phyloP scores from a whole-genome alignment of 2,888 invertebrate species.

The Pyrrhosoma nymphula region DNA sequence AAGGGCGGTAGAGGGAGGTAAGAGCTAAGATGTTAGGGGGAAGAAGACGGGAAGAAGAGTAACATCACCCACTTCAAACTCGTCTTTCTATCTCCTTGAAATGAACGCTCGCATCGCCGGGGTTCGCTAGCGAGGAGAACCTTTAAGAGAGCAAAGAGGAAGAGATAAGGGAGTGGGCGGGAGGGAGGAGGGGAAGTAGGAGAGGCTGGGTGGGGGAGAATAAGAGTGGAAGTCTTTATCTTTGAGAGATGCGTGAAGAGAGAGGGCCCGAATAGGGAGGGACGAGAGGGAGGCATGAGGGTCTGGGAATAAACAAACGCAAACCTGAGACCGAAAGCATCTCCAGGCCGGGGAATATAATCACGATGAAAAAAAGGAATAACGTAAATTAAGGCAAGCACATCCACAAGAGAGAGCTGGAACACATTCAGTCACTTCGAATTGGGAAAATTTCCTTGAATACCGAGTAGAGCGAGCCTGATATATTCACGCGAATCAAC shows the following conservation, averaged over 20 bases:
- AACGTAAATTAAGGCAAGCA: not conserved
- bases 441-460: not conserved
- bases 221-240: not conserved
- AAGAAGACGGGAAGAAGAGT: not conserved
- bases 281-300: not conserved
- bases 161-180: not conserved
- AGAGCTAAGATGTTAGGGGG: not conserved
- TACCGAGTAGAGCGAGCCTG: not conserved
- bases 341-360: not conserved
- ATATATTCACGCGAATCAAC: not conserved
- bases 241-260: not conserved
- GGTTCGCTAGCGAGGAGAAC: not conserved
- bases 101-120: not conserved
- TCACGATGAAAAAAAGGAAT: not conserved
- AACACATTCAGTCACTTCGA: not conserved
- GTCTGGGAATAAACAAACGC: not conserved
- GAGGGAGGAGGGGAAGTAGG: not conserved
- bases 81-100: not conserved
- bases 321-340: constrained; percentile 3
- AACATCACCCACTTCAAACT: not conserved
- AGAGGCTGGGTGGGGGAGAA: not conserved
- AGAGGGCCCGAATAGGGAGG: not conserved
- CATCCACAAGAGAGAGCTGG: not conserved
- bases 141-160: constrained; percentile 26
- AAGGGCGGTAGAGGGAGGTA: not conserved